phyloP scores from a whole-genome alignment of 2,888 invertebrate genomes.

The Drosophila meridionalis region DNA sequence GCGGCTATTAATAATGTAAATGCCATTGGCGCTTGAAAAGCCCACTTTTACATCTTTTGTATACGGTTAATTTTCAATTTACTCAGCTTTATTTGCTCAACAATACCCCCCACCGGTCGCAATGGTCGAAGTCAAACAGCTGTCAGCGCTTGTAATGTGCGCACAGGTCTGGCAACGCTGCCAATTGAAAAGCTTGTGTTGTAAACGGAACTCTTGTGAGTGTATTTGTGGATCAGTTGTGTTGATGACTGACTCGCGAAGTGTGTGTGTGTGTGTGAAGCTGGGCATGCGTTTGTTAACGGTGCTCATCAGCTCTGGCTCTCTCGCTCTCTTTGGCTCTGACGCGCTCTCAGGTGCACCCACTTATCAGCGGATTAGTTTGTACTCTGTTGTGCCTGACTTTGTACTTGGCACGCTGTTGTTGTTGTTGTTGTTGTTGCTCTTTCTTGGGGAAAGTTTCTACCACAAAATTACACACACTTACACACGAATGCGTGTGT shows the following conservation, averaged over 20 bases:
- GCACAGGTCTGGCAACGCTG: constrained; percentile 54
- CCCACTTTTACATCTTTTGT: constrained; percentile 11
- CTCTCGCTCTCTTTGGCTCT: constrained; percentile 6
- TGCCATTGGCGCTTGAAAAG: constrained; percentile 7
- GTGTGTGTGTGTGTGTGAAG: constrained; percentile 3
- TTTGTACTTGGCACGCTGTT: constrained; percentile 10
- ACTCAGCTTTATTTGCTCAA: constrained; percentile 36
- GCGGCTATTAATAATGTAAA: constrained; percentile 56
- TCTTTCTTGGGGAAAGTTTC: constrained; percentile 73
- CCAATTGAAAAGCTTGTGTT: constrained; percentile 43
- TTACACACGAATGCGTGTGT: background rate
- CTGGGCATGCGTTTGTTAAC: background rate
- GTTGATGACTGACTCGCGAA: background rate
- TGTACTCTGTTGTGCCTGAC: constrained; percentile 38
- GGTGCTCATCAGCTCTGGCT: background rate
- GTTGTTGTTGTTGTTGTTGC: constrained; percentile 41
- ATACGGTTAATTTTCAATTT: constrained; percentile 23
- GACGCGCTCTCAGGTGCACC: constrained; percentile 45
- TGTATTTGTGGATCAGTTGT: constrained; percentile 16
- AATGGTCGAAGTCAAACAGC: constrained; percentile 51
- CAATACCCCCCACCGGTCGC: background rate
- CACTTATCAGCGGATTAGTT: constrained; percentile 57
- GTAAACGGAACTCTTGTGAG: constrained; percentile 10
- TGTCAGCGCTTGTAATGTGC: constrained; percentile 46
- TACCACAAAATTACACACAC: constrained; percentile 26